Conservation (phyloP, 2,888 invertebrate species). For the Epinotia bilunana region DNA sequence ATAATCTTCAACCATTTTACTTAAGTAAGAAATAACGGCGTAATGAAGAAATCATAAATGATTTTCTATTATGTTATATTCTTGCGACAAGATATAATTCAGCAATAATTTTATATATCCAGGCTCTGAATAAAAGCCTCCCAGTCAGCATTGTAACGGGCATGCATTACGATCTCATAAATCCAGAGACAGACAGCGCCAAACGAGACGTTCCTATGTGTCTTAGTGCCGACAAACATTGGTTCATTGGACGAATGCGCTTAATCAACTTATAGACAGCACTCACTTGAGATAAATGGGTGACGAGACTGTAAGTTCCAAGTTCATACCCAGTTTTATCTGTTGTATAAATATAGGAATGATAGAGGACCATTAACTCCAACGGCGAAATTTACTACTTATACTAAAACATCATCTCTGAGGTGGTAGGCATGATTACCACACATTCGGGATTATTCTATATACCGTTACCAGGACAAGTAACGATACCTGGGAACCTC, state of each 20-base stretch:
- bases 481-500: neutral
- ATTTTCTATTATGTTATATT: neutral
- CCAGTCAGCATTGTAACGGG: constrained; percentile 47
- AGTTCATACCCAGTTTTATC: constrained; percentile 5
- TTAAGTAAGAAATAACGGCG: neutral
- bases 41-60: neutral
- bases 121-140: constrained; percentile 32
- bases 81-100: constrained; percentile 9
- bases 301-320: constrained; percentile 11
- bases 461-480: too few relatives aligned
- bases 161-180: constrained; percentile 60
- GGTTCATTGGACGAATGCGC: constrained; percentile 34
- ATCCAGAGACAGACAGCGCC: constrained; percentile 54
- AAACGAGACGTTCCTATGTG: constrained; percentile 54
- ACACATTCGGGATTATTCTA: neutral
- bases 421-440: neutral
- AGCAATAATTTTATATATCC: constrained; percentile 17
- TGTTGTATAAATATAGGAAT: neutral
- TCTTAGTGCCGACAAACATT: constrained; percentile 45
- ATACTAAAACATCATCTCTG: neutral
- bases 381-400: too few relatives aligned
- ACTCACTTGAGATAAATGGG: constrained; percentile 31
- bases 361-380: neutral
- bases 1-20: neutral
- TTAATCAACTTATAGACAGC: constrained; percentile 27